Percentiles rank a stretch among this genome's conserved stretches.
These are phyloP conservation scores for Scaptomyza cyrtandrae DNA, from an alignment of 2,888 invertebrate species.

Conservation along the genomic window DNA sequence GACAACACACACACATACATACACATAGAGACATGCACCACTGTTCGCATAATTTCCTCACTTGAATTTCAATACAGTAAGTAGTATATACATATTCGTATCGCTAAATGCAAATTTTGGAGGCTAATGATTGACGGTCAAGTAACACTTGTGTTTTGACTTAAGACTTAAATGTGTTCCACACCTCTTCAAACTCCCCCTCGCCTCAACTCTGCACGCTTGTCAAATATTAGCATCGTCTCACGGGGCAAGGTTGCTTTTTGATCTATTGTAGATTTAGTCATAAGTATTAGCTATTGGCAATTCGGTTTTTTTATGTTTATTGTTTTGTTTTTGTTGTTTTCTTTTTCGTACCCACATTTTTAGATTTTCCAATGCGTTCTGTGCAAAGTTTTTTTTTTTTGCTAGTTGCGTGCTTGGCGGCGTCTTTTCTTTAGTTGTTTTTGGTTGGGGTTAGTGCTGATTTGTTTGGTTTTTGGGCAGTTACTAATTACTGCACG, in stretches of 20 bases:
- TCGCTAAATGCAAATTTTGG: conserved; percentile 23
- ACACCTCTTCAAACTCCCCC: background rate
- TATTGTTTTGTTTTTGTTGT: conserved; percentile 17
- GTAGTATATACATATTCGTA: background rate
- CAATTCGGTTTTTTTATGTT: conserved; percentile 16
- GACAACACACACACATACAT: background rate
- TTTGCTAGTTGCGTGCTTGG: conserved; percentile 41
- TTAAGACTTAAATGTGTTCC: background rate
- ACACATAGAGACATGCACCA: background rate
- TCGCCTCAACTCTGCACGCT: background rate
- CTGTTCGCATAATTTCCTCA: conserved; percentile 3
- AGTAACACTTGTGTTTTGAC: background rate
- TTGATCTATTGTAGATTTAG: conserved; percentile 21
- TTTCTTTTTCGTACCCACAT: conserved; percentile 42
- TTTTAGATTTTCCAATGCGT: conserved; percentile 75
- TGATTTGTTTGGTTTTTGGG: conserved; percentile 9
- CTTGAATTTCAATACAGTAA: background rate
- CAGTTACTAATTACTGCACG: conserved; percentile 24
- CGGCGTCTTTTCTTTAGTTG: background rate
- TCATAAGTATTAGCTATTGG: conserved; percentile 17
- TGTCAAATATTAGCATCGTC: conserved; percentile 56
- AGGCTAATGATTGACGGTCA: conserved; percentile 16
- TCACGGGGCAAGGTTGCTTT: conserved; percentile 57
- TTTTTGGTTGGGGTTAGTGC: conserved; percentile 17
- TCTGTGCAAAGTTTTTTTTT: conserved; percentile 71